A percentile compares a stretch with the other conserved stretches of the same genome.
phyloP scores from a whole-genome alignment of 2,113 vertebrate genomes.

The Chaetodon auriga region DNA sequence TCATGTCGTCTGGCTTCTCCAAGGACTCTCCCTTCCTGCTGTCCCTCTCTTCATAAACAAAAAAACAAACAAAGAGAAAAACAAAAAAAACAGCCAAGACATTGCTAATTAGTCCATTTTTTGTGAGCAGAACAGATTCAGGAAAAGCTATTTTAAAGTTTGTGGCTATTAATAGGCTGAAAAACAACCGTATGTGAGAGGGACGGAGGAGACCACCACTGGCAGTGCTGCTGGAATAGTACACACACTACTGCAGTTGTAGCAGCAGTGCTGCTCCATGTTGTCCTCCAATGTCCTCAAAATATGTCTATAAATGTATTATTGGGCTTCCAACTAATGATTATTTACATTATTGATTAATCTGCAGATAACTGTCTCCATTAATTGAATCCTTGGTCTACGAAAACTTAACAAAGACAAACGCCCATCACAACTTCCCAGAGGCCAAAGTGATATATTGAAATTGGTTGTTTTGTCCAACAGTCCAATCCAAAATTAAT shows the following conservation, averaged over 20 bases:
- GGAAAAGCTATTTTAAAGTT: conserved; percentile 11
- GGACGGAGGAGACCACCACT: background rate
- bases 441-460: background rate
- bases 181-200: conserved; percentile 9
- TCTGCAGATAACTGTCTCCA: too few relatives aligned
- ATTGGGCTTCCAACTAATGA: background rate
- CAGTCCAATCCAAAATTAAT: background rate
- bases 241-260: background rate
- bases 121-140: conserved; percentile 5
- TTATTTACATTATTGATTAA: background rate
- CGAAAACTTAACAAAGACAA: background rate
- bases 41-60: conserved; percentile 5
- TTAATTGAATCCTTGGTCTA: background rate
- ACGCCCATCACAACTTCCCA: background rate
- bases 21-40: conserved; percentile 38
- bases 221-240: background rate
- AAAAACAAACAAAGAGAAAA: background rate
- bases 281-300: background rate
- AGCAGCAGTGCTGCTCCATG: background rate
- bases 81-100: background rate
- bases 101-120: conserved; percentile 27
- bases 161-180: background rate
- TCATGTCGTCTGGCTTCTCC: conserved; percentile 36
- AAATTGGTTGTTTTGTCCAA: background rate
- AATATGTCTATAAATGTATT: background rate